Percentiles rank a stretch among this genome's conserved stretches.
These are phyloP conservation scores for Oryctes rhinoceros DNA, from an alignment of 1,140 invertebrate species.

Conservation along the genomic window DNA sequence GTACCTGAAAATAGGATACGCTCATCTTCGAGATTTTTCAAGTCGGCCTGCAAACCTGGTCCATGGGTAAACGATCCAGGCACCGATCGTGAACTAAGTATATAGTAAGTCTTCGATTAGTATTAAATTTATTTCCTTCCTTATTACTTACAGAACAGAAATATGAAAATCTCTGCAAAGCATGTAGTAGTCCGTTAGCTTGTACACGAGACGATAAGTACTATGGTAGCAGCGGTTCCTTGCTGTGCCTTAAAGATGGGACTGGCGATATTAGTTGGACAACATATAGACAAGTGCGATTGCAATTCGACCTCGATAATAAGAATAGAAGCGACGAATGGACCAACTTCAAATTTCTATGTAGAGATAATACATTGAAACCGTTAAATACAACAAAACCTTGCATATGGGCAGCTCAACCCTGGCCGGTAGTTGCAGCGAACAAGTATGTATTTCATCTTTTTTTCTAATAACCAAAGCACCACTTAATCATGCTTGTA, in stretches of 20 bases:
- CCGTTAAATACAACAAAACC: constrained; percentile 66
- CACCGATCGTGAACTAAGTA: constrained; percentile 75
- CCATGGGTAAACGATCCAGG: constrained; percentile 76
- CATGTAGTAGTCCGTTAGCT: constrained; percentile 69
- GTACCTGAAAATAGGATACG: constrained; percentile 77
- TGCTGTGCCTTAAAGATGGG: constrained; percentile 79
- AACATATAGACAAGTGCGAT: constrained; percentile 69
- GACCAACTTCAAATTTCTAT: constrained; percentile 75
- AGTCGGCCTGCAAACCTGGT: constrained; percentile 80
- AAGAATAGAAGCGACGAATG: constrained; percentile 58
- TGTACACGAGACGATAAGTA: constrained; percentile 79
- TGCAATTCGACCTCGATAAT: constrained; percentile 71
- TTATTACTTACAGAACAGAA: constrained; percentile 65
- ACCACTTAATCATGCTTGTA: no score
- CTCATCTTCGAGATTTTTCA: constrained; percentile 74
- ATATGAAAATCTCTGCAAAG: constrained; percentile 75
- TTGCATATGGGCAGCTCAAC: constrained; percentile 80
- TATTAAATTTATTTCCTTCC: constrained; percentile 41
- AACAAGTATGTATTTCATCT: constrained; percentile 62
- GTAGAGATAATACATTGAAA: constrained; percentile 78
- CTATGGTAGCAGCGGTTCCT: constrained; percentile 79
- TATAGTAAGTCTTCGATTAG: constrained; percentile 54
- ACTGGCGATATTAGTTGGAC: constrained; percentile 84
- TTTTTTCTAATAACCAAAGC: no score
- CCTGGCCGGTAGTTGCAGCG: constrained; percentile 75